Evolutionary conservation across 2,888 invertebrate genomes (phyloP), one percentile per base, ranked within the genome.

Genomic region (Pherbina coryleti): DNA sequence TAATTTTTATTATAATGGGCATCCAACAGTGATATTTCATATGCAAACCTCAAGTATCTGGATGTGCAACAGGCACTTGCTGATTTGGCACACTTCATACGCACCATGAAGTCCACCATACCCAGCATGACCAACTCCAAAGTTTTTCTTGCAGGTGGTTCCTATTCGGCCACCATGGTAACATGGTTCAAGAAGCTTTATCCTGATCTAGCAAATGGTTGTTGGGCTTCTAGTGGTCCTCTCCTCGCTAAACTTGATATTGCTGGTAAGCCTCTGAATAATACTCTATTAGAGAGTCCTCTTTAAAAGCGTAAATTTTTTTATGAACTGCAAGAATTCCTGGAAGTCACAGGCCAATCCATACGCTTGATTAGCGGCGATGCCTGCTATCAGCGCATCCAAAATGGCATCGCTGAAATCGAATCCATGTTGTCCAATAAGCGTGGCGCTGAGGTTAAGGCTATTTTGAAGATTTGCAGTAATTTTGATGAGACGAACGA

Each of bases 101-200:
- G 86, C 17, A 88, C 90, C 3, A 84, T 91, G 79, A 91, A 91
- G 83, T 84, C 86, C 31, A 84, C 81, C 2, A 84, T 86, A 49
- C 84, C 86, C 0, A 88, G 86, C 4, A 83, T 90, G 28, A 80
- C 82, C 28, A 84, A 90, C 19, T 89, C 91, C 5, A 90, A 88
- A 67, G 90, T 90, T 0, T 86, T 93, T 51, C 87, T 93, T 74
- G 92, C 92, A 81, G 94, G 94, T 2, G 93, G 93, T 0, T 93
- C 94, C 0, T 94, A 94, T 83, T 92, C 93, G 0, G 94, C 92
- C 0, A 93, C 92, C 78, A 92, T 94, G 92, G 94, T 91, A 22
- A 89, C 92, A 51, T 94, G 94, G 94, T 92, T 93, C 81, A 92
- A 93, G 82, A 90, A 92, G 80, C 89, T 92, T 28, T 94, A 94